phyloP scores from a whole-genome alignment of 1,140 invertebrate species.

The Holcopasites calliopsidis region DNA sequence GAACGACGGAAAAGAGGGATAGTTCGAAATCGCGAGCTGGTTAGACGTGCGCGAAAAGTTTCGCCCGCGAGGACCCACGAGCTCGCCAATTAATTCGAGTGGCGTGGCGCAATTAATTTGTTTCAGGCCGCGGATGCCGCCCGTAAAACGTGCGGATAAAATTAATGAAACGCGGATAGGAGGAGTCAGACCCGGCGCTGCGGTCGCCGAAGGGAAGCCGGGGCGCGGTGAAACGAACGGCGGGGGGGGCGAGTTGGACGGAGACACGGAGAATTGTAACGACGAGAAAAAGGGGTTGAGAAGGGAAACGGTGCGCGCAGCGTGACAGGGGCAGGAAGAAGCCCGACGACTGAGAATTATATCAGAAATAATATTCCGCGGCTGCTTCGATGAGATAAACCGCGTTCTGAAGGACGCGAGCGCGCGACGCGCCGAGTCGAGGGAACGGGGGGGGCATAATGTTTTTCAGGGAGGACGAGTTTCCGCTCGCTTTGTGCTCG shows the following conservation, averaged over 20 bases:
- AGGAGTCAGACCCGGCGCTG: slow-evolving; percentile 26
- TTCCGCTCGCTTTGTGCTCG: neutral
- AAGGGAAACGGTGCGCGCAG: neutral
- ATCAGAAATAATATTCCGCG: slow-evolving; percentile 52
- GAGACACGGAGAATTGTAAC: slow-evolving; percentile 26
- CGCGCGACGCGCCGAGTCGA: neutral
- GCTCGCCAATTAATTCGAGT: slow-evolving; percentile 68
- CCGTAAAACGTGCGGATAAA: slow-evolving; percentile 69
- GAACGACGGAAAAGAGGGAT: neutral
- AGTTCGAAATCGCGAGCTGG: neutral
- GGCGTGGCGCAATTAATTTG: slow-evolving; percentile 68
- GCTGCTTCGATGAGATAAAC: slow-evolving; percentile 46
- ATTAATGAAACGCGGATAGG: slow-evolving; percentile 64
- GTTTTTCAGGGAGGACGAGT: slow-evolving; percentile 29
- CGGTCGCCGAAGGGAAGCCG: slow-evolving; percentile 36
- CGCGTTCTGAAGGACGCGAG: slow-evolving; percentile 11
- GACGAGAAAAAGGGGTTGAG: slow-evolving; percentile 44
- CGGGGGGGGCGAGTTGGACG: neutral
- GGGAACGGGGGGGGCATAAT: neutral
- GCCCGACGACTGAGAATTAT: slow-evolving; percentile 22
- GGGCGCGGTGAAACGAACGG: slow-evolving; percentile 21
- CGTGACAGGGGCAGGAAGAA: slow-evolving; percentile 8
- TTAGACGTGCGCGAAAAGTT: slow-evolving; percentile 22
- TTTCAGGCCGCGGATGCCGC: slow-evolving; percentile 66
- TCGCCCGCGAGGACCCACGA: slow-evolving; percentile 35